Evolutionary conservation across 2,113 vertebrate genomes (phyloP), one percentile per base, ranked within the genome.

Genomic region (Procapra przewalskii): DNA sequence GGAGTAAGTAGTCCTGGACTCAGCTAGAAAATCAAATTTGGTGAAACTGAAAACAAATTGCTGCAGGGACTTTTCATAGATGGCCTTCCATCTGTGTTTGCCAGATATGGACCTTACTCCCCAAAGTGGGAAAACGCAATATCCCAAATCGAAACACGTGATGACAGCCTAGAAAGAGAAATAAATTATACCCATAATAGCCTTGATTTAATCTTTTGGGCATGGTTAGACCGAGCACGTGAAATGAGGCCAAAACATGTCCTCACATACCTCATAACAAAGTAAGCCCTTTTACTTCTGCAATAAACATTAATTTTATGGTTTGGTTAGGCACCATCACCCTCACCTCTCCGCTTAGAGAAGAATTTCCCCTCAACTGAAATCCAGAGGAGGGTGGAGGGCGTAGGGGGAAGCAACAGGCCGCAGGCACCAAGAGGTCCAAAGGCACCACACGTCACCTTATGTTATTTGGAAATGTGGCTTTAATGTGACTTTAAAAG

Each of bases 131-230:
- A 91, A 90, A 96, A 96, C 31, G 0, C 15, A 43, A 29, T 27
- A 87, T 25, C 71, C 91, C 95, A 93, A 95, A 96, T 59, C 33
- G 23, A 95, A 64, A 96, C 31, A 54, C 62, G 40, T 27, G 93
- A 91, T 97, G 97, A 97, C 96, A 98, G 97, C 87, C 75, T 87
- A 89, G 93, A 94, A 94, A 95, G 60, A n/a, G 31, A 88, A 90
- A 95, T 97, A 94, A 95, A 92, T 96, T 96, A 71, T 9, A 36
- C 79, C 43, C 93, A 62, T 57, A 96, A 92, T 7, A 82, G 36
- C 23, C 85, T 95, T 95, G 87, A 81, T 87, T 94, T 93, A 96
- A 87, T 92, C 79, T 95, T 92, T 36, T 60, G 64, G 90, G 60
- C 97, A 85, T 6, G 45, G 96, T 88, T 60, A 90, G 21, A 55